Evolutionary conservation across 2,113 vertebrate genomes (phyloP).

Genomic region (Lipophrys pholis): DNA sequence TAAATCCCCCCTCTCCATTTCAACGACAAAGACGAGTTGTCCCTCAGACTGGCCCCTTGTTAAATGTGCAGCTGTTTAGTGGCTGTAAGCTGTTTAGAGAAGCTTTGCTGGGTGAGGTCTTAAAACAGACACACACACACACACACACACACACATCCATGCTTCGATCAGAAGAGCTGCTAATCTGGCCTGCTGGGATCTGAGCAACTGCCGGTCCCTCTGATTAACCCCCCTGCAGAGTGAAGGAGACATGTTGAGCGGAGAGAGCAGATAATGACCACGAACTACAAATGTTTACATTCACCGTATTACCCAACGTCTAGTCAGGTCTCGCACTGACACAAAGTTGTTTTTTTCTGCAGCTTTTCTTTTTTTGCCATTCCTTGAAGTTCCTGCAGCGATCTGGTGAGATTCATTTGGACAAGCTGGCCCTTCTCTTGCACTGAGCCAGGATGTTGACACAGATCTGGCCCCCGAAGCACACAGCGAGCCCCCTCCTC

Average conservation of each 20-base stretch:
- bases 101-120: slow-evolving; percentile 67
- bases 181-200: slow-evolving; percentile 68
- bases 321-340: too few relatives aligned
- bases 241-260: slow-evolving; percentile 8
- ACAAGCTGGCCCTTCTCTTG: slow-evolving; percentile 33
- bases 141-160: slow-evolving; percentile 53
- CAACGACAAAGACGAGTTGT: slow-evolving; percentile 34
- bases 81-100: slow-evolving; percentile 76
- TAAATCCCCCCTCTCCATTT: slow-evolving; percentile 55
- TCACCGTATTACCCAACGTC: background rate
- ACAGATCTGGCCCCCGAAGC: slow-evolving; percentile 38
- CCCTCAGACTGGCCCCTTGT: slow-evolving; percentile 59
- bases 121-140: slow-evolving; percentile 56
- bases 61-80: slow-evolving; percentile 77
- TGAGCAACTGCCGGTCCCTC: slow-evolving; percentile 71
- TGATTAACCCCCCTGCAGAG: slow-evolving; percentile 65
- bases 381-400: background rate
- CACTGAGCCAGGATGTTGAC: slow-evolving; percentile 71
- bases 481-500: slow-evolving; percentile 43
- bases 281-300: slow-evolving; percentile 9
- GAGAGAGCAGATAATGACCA: background rate
- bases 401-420: slow-evolving; percentile 20
- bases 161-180: slow-evolving; percentile 58
- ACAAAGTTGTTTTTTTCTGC: too few relatives aligned
- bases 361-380: too few relatives aligned